Conservation (phyloP, 1,140 invertebrate species). For the Zaprionus gabonicus region DNA sequence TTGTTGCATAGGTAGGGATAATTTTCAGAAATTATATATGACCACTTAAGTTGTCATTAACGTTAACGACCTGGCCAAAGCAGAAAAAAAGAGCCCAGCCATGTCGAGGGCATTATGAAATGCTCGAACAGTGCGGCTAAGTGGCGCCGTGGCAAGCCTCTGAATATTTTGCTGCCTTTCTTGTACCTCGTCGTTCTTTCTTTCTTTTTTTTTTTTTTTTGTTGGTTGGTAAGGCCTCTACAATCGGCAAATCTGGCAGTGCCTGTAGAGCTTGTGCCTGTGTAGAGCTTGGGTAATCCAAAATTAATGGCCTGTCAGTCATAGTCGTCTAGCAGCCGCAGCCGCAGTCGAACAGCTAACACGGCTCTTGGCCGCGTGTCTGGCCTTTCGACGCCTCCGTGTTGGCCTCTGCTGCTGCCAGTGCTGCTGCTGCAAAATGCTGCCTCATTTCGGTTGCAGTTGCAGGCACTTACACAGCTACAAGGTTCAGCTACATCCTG, state of each 20-base stretch:
- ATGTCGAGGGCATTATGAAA: slow-evolving; percentile 51
- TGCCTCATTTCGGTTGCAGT: slow-evolving; percentile 56
- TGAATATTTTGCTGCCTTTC: slow-evolving; percentile 48
- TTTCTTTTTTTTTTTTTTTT: slow-evolving; percentile 14
- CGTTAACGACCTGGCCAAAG: slow-evolving; percentile 66
- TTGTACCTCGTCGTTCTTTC: neutral
- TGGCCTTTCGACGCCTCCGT: slow-evolving; percentile 46
- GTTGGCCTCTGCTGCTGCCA: slow-evolving; percentile 11
- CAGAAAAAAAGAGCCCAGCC: slow-evolving; percentile 30
- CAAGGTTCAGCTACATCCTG: slow-evolving; percentile 69
- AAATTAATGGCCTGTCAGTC: slow-evolving; percentile 81
- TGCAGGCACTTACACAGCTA: slow-evolving; percentile 45
- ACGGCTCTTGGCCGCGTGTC: slow-evolving; percentile 40
- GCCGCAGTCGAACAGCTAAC: slow-evolving; percentile 20
- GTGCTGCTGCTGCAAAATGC: slow-evolving; percentile 55
- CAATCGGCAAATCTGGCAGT: slow-evolving; percentile 45
- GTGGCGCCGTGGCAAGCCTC: slow-evolving; percentile 47
- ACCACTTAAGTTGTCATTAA: slow-evolving; percentile 81
- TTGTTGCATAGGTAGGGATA: slow-evolving; percentile 63
- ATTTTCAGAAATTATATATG: slow-evolving; percentile 81
- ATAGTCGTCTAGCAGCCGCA: slow-evolving; percentile 44
- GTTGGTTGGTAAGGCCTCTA: slow-evolving; percentile 9
- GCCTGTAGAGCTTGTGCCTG: slow-evolving; percentile 50
- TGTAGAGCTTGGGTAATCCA: slow-evolving; percentile 69
- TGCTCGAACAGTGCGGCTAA: slow-evolving; percentile 50